Conservation (phyloP, 2,888 invertebrate genomes). For the Orthosia cruda region DNA sequence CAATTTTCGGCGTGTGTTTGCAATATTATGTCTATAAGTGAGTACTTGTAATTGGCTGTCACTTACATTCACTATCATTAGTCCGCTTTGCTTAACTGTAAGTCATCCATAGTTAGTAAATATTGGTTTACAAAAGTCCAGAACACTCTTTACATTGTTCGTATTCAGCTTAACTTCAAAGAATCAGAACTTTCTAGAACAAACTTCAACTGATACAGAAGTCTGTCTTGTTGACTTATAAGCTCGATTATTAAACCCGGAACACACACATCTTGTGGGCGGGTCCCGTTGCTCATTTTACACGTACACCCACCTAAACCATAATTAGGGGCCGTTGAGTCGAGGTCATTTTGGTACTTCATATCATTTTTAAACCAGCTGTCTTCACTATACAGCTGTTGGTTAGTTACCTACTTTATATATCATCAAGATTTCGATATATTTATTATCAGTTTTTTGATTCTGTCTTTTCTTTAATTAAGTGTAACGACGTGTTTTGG, state of each 20-base stretch:
- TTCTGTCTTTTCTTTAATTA: constrained; percentile 44
- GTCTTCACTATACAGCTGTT: constrained; percentile 59
- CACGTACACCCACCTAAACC: constrained; percentile 68
- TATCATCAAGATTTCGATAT: constrained; percentile 29
- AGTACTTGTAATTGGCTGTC: neutral
- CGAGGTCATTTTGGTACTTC: constrained; percentile 63
- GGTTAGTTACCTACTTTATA: constrained; percentile 23
- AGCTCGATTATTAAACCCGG: constrained; percentile 69
- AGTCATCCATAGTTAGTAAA: neutral
- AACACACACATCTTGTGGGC: constrained; percentile 68
- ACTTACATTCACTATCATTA: neutral
- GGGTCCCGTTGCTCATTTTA: constrained; percentile 67
- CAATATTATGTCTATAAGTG: neutral
- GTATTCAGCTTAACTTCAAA: neutral
- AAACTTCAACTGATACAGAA: constrained; percentile 17
- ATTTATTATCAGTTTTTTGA: constrained; percentile 24
- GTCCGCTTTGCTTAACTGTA: neutral
- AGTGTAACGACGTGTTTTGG: constrained; percentile 8
- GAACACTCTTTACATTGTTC: neutral
- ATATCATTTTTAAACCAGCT: constrained; percentile 57
- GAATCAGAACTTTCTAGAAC: constrained; percentile 1
- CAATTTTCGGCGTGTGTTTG: neutral
- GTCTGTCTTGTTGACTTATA: constrained; percentile 40
- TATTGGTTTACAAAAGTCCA: neutral
- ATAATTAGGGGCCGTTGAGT: constrained; percentile 69